Evolutionary conservation across 2,888 invertebrate species (phyloP), one percentile per base, ranked within the genome.

Genomic region (Drosophila ustulata): DNA sequence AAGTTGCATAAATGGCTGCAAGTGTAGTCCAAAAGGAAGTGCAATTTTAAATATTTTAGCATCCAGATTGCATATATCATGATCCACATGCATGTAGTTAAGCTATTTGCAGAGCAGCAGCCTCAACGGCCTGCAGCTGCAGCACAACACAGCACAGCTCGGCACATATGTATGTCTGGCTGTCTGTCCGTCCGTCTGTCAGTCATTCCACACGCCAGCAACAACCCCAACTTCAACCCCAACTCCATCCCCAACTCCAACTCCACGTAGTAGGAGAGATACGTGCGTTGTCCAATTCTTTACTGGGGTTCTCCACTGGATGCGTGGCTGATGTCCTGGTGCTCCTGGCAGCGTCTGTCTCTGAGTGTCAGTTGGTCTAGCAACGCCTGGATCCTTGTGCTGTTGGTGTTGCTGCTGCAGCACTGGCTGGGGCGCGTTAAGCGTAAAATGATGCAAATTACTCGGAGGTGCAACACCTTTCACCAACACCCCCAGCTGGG

Each of bases 391-490:
- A 46, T 49, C 28, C 52, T 45, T 37, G 53, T 39, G 26, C 41
- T 50, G 68, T 49, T 56, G 55, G 45, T 37, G 11, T 6, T 39
- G 43, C 46, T 55, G 39, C 13, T 59, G 51, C 8, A 46, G 64
- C 34, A 26, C 30, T 73, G 64, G 52, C 41, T 46, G 41, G 61
- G 58, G 71, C 78, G 80, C 78, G 80, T 80, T 78, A 76, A 80
- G 80, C 80, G 80, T 80, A 80, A 80, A 80, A 80, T 78, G 80
- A 80, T 80, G 80, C 80, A 80, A 80, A 80, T 80, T 80, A 78
- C 78, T 79, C 52, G 52, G 69, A 75, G 79, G 66, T 73, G 76
- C 55, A 78, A 75, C 75, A 80, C 78, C 80, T 71, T 80, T 63
- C 56, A 13, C 46, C 57, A 53, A 49, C 56, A 49, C 30, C 3